Evolutionary conservation across 30 jellyfish, hydroid and myxozoan genomes (phyloP), one percentile per base, ranked within the genome.

Genomic region (Aurelia aurita complex sp. Pacific): DNA sequence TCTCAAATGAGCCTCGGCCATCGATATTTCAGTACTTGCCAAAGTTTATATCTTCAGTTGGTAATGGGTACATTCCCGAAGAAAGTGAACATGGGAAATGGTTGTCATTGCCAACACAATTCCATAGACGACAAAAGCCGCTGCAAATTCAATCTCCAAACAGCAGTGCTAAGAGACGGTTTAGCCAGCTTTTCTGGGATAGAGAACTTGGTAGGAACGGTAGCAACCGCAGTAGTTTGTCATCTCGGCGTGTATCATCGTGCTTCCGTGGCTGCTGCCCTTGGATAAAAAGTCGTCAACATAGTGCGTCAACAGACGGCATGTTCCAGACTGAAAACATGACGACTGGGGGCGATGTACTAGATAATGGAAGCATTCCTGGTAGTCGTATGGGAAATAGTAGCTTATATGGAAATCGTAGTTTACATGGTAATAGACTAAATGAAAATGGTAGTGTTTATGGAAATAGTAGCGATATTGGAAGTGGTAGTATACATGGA

Each of bases 1-100:
- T 83, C 55, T 83, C 92, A 19, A 83, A 73, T 46, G 92, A 83
- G 50, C 92, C 85, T 10, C 68, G 92, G 33, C 92, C 92, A 18
- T 83, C 92, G 61, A 75, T 83, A 34, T 83, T 83, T 52, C 92
- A 83, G 74, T 65, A 69, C 64, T 42, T 83, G 65, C 92, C 92
- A 66, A 71, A 53, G 32, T 72, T 83, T 50, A 10, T 66, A 55
- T 66, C 76, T 4, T n/a, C 76, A 18, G 73, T 64, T 60, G 88
- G 79, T 7, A 51, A 50, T 17, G 64, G 17, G 6, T 67, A 78
- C 70, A 3, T 8, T 33, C 36, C 36, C 13, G 84, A 83, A 3
- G 67, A 60, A 59, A 69, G 74, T 16, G 78, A 83, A 12, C 85
- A 83, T 2, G 67, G 60, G 15, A 83, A 83, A 33, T 59, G 86